Conservation (phyloP, 2,888 invertebrate genomes). For the Drosophila meridionalis region DNA sequence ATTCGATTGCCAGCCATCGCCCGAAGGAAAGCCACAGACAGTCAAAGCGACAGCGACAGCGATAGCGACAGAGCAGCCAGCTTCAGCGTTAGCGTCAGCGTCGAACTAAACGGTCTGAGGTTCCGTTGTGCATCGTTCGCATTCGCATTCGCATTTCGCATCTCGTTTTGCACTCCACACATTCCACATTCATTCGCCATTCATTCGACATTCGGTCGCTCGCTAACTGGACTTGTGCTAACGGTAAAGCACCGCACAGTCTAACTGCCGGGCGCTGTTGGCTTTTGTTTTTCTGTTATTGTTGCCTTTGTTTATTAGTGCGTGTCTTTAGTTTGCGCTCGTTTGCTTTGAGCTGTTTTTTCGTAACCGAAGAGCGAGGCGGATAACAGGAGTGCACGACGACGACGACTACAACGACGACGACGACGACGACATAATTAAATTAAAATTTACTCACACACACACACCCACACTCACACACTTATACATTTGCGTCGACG, state of each 20-base stretch:
- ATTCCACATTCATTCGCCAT: conserved; percentile 51
- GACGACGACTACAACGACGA: conserved; percentile 11
- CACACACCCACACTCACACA: conserved; percentile 18
- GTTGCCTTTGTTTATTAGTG: conserved; percentile 74
- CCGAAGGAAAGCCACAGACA: conserved; percentile 19
- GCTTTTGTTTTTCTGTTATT: conserved; percentile 54
- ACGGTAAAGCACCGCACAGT: conserved; percentile 9
- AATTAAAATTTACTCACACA: conserved; percentile 72
- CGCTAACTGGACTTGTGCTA: conserved; percentile 15
- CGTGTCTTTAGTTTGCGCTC: conserved; percentile 65
- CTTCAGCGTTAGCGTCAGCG: conserved; percentile 9
- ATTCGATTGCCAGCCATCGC: conserved; percentile 60
- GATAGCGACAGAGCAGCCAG: conserved; percentile 16
- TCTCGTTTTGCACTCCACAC: conserved; percentile 31
- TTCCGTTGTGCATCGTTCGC: conserved; percentile 34
- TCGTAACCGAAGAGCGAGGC: conserved; percentile 51
- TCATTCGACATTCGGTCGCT: conserved; percentile 41
- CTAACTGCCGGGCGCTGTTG: conserved; percentile 8
- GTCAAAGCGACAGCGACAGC: conserved; percentile 8
- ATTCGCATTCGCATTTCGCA: conserved; percentile 34
- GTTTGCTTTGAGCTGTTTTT: conserved; percentile 67
- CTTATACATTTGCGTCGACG: conserved; percentile 14
- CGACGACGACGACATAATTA: conserved; percentile 67
- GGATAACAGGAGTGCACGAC: conserved; percentile 26
- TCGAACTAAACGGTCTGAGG: conserved; percentile 14